A percentile compares a stretch with the other conserved stretches of the same genome.
phyloP scores from a whole-genome alignment of 1,140 invertebrate species.

The Copidosoma floridanum region DNA sequence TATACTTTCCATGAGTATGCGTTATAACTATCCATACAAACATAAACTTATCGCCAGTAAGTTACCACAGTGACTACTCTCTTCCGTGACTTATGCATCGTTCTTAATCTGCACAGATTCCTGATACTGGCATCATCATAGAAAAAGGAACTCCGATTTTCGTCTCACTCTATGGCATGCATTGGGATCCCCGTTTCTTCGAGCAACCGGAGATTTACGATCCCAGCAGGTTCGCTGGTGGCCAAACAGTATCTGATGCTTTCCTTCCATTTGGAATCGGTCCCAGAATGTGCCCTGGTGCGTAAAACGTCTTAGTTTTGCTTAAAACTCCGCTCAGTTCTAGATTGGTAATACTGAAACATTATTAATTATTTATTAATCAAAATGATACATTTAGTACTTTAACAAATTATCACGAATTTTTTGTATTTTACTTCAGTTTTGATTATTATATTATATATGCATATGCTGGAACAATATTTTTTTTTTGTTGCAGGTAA shows the following conservation, averaged over 20 bases:
- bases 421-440: too few species aligned
- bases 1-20: too few species aligned
- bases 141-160: constrained; percentile 44
- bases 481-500: too few species aligned
- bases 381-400: constrained; percentile 44
- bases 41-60: too few species aligned
- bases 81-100: too few species aligned
- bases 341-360: too few species aligned
- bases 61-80: not conserved
- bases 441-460: constrained; percentile 16
- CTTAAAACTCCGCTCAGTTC: too few species aligned
- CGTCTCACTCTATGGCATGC: constrained; percentile 43
- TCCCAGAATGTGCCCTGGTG: constrained; percentile 38
- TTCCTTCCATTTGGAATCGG: constrained; percentile 39
- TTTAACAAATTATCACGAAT: not conserved
- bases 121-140: constrained; percentile 43
- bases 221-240: constrained; percentile 37
- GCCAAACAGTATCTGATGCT: constrained; percentile 28
- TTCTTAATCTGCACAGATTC: constrained; percentile 39
- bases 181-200: constrained; percentile 43
- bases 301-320: constrained; percentile 50
- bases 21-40: too few species aligned
- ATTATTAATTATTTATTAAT: too few species aligned
- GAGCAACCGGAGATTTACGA: constrained; percentile 32
- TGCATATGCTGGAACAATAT: too few species aligned